A percentile compares a stretch with the other conserved stretches of the same genome.
Conservation (phyloP, 2,797 vertebrate species). For the Myotis vivesi region DNA sequence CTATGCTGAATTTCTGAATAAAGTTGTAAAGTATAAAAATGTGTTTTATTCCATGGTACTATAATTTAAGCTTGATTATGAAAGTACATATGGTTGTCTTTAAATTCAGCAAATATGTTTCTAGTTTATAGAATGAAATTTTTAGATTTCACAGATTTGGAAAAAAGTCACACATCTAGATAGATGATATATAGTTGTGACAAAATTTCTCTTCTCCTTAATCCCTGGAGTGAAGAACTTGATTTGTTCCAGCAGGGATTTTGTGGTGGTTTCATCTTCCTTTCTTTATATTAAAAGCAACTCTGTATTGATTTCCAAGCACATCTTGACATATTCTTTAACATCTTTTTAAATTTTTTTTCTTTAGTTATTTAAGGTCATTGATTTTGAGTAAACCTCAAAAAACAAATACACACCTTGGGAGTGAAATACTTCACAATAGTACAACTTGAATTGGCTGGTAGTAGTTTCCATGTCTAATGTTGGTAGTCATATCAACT, state of each 20-base stretch:
- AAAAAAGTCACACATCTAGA: slow-evolving; percentile 45
- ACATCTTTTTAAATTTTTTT: slow-evolving; percentile 42
- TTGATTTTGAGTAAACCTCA: not conserved
- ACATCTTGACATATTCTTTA: slow-evolving; percentile 51
- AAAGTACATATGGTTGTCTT: slow-evolving; percentile 59
- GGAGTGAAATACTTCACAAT: not conserved
- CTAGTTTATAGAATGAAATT: slow-evolving; percentile 45
- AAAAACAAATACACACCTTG: not conserved
- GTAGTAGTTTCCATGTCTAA: not conserved
- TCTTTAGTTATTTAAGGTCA: slow-evolving; percentile 61
- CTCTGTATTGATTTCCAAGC: slow-evolving; percentile 47
- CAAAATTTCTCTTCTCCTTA: slow-evolving; percentile 52
- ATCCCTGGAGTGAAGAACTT: slow-evolving; percentile 16
- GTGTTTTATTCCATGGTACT: slow-evolving; percentile 40
- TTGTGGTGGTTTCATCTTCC: not conserved
- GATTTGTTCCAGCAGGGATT: slow-evolving; percentile 56
- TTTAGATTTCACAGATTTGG: slow-evolving; percentile 27
- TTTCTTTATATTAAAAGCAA: slow-evolving; percentile 55
- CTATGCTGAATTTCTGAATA: slow-evolving; percentile 50
- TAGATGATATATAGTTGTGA: slow-evolving; percentile 48
- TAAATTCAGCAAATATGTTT: slow-evolving; percentile 36
- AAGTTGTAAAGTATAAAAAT: slow-evolving; percentile 51
- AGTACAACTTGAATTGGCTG: not conserved
- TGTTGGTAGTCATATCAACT: not conserved
- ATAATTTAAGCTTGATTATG: slow-evolving; percentile 45